Percentiles rank a stretch among this genome's conserved stretches.
These are phyloP conservation scores for Actinia equina DNA, from an alignment of 64 coral and sea anemone species.

Conservation along the genomic window DNA sequence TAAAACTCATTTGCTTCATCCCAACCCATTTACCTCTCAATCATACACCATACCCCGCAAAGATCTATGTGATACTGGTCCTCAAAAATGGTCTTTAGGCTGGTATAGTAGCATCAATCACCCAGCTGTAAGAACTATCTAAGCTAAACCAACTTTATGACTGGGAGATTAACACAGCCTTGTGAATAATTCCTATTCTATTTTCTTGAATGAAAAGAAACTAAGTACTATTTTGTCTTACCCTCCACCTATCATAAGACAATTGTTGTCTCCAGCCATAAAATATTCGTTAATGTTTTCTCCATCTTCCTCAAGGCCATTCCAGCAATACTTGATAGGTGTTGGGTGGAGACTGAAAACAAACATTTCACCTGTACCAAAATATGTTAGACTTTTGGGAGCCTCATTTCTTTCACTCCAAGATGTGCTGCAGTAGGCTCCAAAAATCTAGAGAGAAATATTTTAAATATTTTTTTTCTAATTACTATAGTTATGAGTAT, in stretches of 20 bases:
- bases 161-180: too few relatives aligned
- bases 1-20: neutral
- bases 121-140: too few relatives aligned
- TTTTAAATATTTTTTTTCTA: too few relatives aligned
- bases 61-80: too few relatives aligned
- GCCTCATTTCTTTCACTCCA: constrained; percentile 38
- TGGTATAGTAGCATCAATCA: too few relatives aligned
- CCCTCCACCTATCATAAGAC: constrained; percentile 62
- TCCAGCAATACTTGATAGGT: constrained; percentile 27
- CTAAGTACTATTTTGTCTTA: neutral
- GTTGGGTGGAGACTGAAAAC: constrained; percentile 27
- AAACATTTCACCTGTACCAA: constrained; percentile 62
- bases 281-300: constrained; percentile 29
- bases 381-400: constrained; percentile 40
- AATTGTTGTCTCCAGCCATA: constrained; percentile 52
- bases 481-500: too few relatives aligned
- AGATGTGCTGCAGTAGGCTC: constrained; percentile 16
- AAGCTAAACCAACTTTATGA: too few relatives aligned
- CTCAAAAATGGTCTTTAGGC: too few relatives aligned
- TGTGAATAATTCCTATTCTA: too few relatives aligned
- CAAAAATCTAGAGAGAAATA: constrained; percentile 22
- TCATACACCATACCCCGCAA: too few relatives aligned
- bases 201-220: too few relatives aligned
- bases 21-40: too few relatives aligned
- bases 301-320: neutral